A percentile compares a stretch with the other conserved stretches of the same genome.
phyloP scores from a whole-genome alignment of 2,113 vertebrate species.

The Telmatochromis brichardi region DNA sequence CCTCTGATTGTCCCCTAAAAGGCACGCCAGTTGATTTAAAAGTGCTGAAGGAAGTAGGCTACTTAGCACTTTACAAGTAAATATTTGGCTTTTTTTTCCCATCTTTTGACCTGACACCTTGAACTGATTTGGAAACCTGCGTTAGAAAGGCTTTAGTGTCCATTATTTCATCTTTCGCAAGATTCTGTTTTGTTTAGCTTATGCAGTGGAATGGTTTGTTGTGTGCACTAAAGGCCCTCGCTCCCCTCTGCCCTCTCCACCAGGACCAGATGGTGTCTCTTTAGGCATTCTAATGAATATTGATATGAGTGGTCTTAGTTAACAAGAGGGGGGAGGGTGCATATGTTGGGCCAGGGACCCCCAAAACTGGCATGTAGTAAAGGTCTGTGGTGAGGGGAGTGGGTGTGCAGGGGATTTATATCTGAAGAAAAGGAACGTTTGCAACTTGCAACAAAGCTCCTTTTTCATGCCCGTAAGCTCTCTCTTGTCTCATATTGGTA shows the following conservation, averaged over 20 bases:
- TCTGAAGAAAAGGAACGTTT: neutral
- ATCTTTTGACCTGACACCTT: neutral
- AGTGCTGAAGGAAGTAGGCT: neutral
- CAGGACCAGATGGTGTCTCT: slow-evolving; percentile 71
- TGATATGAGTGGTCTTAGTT: slow-evolving; percentile 56
- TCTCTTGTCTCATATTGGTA: neutral
- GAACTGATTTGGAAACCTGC: neutral
- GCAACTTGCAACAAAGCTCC: neutral
- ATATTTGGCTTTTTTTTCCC: neutral
- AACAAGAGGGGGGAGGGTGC: slow-evolving; percentile 47
- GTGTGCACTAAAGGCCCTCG: neutral
- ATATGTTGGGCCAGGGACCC: neutral
- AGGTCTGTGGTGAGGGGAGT: slow-evolving; percentile 3
- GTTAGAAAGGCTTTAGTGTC: neutral
- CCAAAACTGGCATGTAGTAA: slow-evolving; percentile 8
- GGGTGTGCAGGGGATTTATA: slow-evolving; percentile 1
- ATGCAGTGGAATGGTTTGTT: slow-evolving; percentile 31
- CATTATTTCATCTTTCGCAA: neutral
- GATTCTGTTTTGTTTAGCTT: neutral
- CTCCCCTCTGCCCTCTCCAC: slow-evolving; percentile 32
- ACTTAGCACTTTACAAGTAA: neutral
- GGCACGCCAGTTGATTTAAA: neutral
- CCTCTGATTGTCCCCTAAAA: neutral
- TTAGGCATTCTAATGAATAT: slow-evolving; percentile 69
- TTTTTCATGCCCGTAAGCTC: neutral